A percentile compares a stretch with the other conserved stretches of the same genome.
phyloP scores from a whole-genome alignment of 1,140 invertebrate species.

The Tyrophagus putrescentiae region DNA sequence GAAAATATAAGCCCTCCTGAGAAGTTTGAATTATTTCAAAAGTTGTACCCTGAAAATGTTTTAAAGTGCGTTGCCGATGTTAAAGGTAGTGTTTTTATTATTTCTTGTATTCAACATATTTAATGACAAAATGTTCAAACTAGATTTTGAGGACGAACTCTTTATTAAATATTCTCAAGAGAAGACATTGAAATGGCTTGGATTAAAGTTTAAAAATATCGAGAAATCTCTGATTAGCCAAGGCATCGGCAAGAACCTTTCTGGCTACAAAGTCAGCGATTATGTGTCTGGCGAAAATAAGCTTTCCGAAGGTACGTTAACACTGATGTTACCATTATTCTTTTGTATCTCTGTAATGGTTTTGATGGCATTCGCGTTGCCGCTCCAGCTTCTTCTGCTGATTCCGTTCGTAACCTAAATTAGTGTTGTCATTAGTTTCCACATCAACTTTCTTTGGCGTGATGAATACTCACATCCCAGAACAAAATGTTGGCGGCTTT shows the following conservation, averaged over 20 bases:
- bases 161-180: constrained; percentile 6
- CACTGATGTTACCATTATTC: constrained; percentile 35
- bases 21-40: neutral
- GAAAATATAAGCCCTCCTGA: neutral
- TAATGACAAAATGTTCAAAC: neutral
- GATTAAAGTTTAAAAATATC: constrained; percentile 7
- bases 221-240: neutral
- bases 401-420: constrained; percentile 29
- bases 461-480: constrained; percentile 50
- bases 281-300: neutral
- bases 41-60: neutral
- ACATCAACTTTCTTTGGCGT: constrained; percentile 33
- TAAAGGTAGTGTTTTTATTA: constrained; percentile 20
- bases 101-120: constrained; percentile 10
- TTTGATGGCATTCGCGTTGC: constrained; percentile 39
- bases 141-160: neutral
- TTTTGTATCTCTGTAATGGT: constrained; percentile 41
- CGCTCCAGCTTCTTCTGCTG: constrained; percentile 35
- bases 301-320: constrained; percentile 25
- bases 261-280: neutral
- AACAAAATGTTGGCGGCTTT: constrained; percentile 40
- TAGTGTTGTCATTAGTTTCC: neutral
- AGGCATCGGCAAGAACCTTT: neutral
- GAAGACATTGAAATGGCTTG: neutral
- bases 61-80: constrained; percentile 13